These are phyloP conservation scores for Chrysogorgia sp. DNA, from an alignment of 92 coral and sea anemone genomes.

Conservation along the genomic window DNA sequence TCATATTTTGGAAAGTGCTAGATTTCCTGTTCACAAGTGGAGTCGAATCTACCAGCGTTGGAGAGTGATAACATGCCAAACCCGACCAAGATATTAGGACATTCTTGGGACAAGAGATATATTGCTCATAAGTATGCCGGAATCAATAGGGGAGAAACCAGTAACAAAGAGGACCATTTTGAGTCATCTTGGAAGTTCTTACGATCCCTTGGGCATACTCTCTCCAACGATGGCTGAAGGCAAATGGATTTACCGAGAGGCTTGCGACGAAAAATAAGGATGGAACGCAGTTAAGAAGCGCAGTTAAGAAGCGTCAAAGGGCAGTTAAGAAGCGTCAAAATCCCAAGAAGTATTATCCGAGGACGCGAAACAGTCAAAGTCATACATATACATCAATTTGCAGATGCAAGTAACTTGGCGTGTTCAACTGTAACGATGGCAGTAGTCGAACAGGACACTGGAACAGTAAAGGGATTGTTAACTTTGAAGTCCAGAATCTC, in stretches of 20 bases:
- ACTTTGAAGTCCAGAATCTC: slow-evolving; percentile 68
- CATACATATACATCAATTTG: slow-evolving; percentile 61
- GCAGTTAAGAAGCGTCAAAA: slow-evolving; percentile 52
- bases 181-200: slow-evolving; percentile 56
- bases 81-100: slow-evolving; percentile 42
- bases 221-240: slow-evolving; percentile 60
- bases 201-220: slow-evolving; percentile 61
- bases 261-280: slow-evolving; percentile 50
- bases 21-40: slow-evolving; percentile 55
- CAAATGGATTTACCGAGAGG: slow-evolving; percentile 55
- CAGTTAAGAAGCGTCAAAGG: slow-evolving; percentile 52
- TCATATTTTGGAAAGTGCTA: slow-evolving; percentile 10
- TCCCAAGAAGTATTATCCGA: slow-evolving; percentile 50
- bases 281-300: slow-evolving; percentile 59
- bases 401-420: slow-evolving; percentile 66
- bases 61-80: slow-evolving; percentile 35
- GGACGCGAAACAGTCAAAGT: slow-evolving; percentile 19
- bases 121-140: slow-evolving; percentile 8
- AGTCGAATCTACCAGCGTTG: slow-evolving; percentile 30
- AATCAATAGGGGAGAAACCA: slow-evolving; percentile 14
- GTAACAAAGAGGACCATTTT: slow-evolving; percentile 60
- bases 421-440: slow-evolving; percentile 64
- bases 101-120: slow-evolving; percentile 52
- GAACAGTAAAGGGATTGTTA: slow-evolving; percentile 55
- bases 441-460: slow-evolving; percentile 51